Conservation (phyloP, 2,888 invertebrate species). For the Anthrax anthrax region DNA sequence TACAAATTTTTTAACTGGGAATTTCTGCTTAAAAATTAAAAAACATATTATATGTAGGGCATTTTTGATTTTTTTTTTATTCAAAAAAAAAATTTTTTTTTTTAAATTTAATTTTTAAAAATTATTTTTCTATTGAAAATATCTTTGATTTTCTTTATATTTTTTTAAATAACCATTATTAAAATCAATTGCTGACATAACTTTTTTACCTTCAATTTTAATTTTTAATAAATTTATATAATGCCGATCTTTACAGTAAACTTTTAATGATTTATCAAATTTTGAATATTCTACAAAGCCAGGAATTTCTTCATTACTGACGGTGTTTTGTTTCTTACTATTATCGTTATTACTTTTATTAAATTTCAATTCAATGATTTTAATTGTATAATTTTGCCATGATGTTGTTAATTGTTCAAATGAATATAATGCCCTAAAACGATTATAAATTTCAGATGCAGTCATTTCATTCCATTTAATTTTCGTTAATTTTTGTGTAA, state of each 20-base stretch:
- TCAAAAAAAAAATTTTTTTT: too few relatives aligned
- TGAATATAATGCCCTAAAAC: slow-evolving; percentile 53
- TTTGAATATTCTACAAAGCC: slow-evolving; percentile 50
- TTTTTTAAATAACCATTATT: slow-evolving; percentile 72
- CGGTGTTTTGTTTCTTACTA: not conserved
- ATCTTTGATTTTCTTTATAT: slow-evolving; percentile 28
- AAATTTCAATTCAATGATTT: slow-evolving; percentile 47
- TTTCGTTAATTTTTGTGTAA: slow-evolving; percentile 43
- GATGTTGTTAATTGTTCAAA: slow-evolving; percentile 46
- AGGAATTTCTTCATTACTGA: slow-evolving; percentile 19
- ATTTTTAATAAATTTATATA: slow-evolving; percentile 51
- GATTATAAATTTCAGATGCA: slow-evolving; percentile 50
- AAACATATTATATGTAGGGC: too few relatives aligned
- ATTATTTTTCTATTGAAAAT: slow-evolving; percentile 5
- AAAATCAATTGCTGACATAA: slow-evolving; percentile 68
- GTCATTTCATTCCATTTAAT: slow-evolving; percentile 52
- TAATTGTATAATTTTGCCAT: slow-evolving; percentile 45
- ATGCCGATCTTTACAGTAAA: slow-evolving; percentile 49
- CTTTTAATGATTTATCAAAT: slow-evolving; percentile 40
- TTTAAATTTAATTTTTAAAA: too few relatives aligned
- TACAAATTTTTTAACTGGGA: too few relatives aligned
- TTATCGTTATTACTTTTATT: not conserved
- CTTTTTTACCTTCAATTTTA: slow-evolving; percentile 50
- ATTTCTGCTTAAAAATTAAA: too few relatives aligned
- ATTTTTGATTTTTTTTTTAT: too few relatives aligned